Evolutionary conservation across 2,113 vertebrate genomes (phyloP).

Genomic region (Leucosticte australis): DNA sequence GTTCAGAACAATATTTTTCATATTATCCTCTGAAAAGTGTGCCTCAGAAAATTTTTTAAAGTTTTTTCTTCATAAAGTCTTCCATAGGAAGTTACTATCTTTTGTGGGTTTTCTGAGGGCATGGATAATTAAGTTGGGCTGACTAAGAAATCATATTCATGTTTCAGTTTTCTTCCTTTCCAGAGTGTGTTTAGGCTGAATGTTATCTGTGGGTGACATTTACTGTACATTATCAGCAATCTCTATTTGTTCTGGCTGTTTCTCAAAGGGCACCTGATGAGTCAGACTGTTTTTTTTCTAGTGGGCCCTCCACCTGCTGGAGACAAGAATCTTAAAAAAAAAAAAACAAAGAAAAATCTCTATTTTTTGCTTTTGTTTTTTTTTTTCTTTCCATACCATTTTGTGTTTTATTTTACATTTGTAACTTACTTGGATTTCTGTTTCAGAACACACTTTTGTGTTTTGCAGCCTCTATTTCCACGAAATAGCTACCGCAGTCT

Average conservation of each 20-base stretch:
- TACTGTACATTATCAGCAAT: slow-evolving; percentile 9
- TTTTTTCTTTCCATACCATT: neutral
- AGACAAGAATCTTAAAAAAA: neutral
- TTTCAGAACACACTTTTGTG: neutral
- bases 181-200: neutral
- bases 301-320: neutral
- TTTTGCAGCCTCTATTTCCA: neutral
- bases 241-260: slow-evolving; percentile 49
- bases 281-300: neutral
- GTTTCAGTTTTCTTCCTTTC: neutral
- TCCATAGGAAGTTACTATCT: neutral
- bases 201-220: neutral
- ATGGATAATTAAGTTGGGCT: neutral
- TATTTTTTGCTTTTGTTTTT: neutral
- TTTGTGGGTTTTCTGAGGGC: neutral
- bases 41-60: neutral
- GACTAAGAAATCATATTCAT: neutral
- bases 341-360: neutral
- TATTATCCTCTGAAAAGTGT: neutral
- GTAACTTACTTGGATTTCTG: neutral
- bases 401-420: neutral
- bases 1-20: neutral
- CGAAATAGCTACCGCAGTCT: neutral
- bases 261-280: slow-evolving; percentile 37
- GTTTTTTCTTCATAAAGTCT: neutral